These are phyloP conservation scores for Echiichthys vipera DNA, from an alignment of 2,797 vertebrate genomes.

Conservation along the genomic window DNA sequence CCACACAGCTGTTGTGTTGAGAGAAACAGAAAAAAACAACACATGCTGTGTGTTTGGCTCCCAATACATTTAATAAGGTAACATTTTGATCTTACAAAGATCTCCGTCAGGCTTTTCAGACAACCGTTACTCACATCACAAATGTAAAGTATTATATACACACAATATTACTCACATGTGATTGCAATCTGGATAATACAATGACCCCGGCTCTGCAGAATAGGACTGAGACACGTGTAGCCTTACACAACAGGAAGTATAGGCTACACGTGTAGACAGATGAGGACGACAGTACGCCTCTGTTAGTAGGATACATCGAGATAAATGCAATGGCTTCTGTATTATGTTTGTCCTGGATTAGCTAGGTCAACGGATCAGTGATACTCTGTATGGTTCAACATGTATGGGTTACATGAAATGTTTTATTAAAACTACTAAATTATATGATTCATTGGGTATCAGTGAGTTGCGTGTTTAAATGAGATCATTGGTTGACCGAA, in stretches of 20 bases:
- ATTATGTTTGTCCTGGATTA: conserved; percentile 26
- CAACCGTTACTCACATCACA: conserved; percentile 12
- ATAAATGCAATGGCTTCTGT: not conserved
- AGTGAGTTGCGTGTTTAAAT: conserved; percentile 14
- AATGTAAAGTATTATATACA: conserved; percentile 16
- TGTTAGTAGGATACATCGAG: conserved; percentile 8
- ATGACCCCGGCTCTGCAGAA: not conserved
- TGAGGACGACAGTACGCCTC: not conserved
- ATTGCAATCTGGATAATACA: conserved; percentile 9
- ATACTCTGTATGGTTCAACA: conserved; percentile 8
- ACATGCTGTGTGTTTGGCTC: not conserved
- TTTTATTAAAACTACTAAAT: conserved; percentile 41
- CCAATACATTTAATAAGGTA: conserved; percentile 10
- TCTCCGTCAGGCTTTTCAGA: conserved; percentile 18
- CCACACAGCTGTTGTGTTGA: not conserved
- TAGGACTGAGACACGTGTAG: not conserved
- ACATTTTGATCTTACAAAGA: conserved; percentile 18
- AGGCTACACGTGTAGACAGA: not conserved
- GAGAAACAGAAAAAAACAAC: conserved; percentile 10
- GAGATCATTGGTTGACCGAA: conserved; percentile 45
- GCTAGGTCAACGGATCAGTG: conserved; percentile 29
- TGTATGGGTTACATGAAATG: conserved; percentile 8
- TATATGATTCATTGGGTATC: conserved; percentile 20
- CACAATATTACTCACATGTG: conserved; percentile 6
- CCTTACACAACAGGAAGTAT: conserved; percentile 17